phyloP scores from a whole-genome alignment of 2,888 invertebrate species.

The Nomada hirtipes region DNA sequence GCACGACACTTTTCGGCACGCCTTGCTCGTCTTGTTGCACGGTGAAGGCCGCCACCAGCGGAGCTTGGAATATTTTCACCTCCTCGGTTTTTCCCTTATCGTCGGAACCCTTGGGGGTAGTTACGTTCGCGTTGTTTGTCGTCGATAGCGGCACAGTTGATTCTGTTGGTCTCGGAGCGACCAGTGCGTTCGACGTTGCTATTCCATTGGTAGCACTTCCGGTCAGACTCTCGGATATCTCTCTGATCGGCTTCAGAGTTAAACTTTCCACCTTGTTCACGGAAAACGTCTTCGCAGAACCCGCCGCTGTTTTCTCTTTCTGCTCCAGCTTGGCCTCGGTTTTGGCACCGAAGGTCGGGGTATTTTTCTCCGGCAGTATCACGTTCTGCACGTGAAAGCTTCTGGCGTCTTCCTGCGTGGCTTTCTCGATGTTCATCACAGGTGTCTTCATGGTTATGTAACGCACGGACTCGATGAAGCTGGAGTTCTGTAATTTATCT shows the following conservation, averaged over 20 bases:
- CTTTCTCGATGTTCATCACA: slow-evolving; percentile 64
- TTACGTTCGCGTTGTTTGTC: slow-evolving; percentile 41
- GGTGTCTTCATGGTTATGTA: slow-evolving; percentile 61
- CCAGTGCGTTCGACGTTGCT: slow-evolving; percentile 74
- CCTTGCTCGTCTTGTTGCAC: slow-evolving; percentile 93
- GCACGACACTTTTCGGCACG: slow-evolving; percentile 91
- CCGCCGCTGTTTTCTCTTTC: slow-evolving; percentile 31
- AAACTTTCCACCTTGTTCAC: slow-evolving; percentile 66
- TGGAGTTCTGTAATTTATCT: slow-evolving; percentile 82
- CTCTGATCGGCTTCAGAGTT: slow-evolving; percentile 64
- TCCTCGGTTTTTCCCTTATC: slow-evolving; percentile 85
- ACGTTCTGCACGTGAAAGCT: slow-evolving; percentile 73
- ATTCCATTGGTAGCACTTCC: slow-evolving; percentile 78
- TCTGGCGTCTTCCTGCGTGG: slow-evolving; percentile 71
- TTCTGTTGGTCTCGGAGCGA: slow-evolving; percentile 76
- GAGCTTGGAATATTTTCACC: slow-evolving; percentile 93
- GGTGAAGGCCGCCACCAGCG: slow-evolving; percentile 93
- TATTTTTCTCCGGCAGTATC: slow-evolving; percentile 43
- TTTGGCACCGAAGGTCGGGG: slow-evolving; percentile 28
- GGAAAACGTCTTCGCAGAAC: slow-evolving; percentile 25
- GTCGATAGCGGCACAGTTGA: slow-evolving; percentile 61
- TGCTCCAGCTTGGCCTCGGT: slow-evolving; percentile 38
- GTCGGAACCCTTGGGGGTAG: slow-evolving; percentile 83
- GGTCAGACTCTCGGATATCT: slow-evolving; percentile 72
- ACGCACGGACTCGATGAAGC: slow-evolving; percentile 77